phyloP scores from a whole-genome alignment of 2,888 invertebrate species.

The Ligdia adustata region DNA sequence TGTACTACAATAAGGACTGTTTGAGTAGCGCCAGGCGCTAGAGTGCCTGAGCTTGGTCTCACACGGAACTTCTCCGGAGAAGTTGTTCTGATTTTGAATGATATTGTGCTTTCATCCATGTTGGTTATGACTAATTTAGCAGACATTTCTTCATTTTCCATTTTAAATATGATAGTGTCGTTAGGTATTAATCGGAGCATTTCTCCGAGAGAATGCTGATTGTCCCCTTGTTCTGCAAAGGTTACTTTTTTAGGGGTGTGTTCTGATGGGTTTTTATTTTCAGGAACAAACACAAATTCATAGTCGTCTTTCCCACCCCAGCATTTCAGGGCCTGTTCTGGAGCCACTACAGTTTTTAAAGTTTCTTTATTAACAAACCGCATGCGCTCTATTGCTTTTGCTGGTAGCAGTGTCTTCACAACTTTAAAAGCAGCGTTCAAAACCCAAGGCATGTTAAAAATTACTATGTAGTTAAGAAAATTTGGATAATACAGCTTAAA shows the following conservation, averaged over 20 bases:
- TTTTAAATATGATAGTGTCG: constrained; percentile 88
- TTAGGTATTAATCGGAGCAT: constrained; percentile 87
- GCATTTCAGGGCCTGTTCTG: constrained; percentile 88
- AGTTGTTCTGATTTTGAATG: constrained; percentile 95
- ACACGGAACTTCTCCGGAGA: constrained; percentile 98
- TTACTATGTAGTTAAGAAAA: constrained; percentile 93
- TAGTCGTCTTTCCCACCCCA: constrained; percentile 94
- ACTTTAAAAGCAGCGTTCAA: constrained; percentile 96
- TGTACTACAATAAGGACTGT: constrained; percentile 90
- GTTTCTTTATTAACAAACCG: constrained; percentile 91
- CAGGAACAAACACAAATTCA: constrained; percentile 88
- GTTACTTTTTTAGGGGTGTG: constrained; percentile 77
- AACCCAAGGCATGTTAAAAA: constrained; percentile 98
- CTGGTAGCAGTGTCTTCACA: constrained; percentile 93
- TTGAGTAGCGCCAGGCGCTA: constrained; percentile 86
- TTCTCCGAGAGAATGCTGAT: constrained; percentile 75
- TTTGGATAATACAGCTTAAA: constrained; percentile 96
- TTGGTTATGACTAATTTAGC: constrained; percentile 89
- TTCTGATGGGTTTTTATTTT: constrained; percentile 67
- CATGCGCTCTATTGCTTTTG: constrained; percentile 94
- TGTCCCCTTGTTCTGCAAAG: constrained; percentile 66
- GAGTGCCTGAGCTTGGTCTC: constrained; percentile 92
- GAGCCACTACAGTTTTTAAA: constrained; percentile 89
- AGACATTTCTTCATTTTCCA: constrained; percentile 86
- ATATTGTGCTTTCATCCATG: constrained; percentile 79